A percentile compares a stretch with the other conserved stretches of the same genome.
phyloP scores from a whole-genome alignment of 2,113 vertebrate genomes.

The Peucedramus taeniatus region DNA sequence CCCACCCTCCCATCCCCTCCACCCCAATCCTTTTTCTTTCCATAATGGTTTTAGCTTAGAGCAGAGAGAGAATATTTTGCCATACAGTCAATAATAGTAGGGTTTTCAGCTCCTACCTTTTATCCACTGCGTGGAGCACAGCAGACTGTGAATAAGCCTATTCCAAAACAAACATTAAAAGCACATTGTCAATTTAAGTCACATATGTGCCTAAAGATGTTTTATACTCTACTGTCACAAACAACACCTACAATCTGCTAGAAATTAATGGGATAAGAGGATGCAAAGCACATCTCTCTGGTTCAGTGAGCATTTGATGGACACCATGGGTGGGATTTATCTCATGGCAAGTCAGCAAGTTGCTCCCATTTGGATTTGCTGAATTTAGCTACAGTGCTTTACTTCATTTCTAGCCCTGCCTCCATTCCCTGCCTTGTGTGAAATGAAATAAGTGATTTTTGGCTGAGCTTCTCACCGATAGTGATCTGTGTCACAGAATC shows the following conservation, averaged over 20 bases:
- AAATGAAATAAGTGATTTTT: conserved; percentile 49
- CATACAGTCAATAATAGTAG: neutral
- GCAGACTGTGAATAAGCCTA: neutral
- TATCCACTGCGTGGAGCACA: neutral
- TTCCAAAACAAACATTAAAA: conserved; percentile 1
- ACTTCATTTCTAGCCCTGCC: neutral
- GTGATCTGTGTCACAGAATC: conserved; percentile 30
- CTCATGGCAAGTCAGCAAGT: neutral
- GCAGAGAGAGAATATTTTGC: neutral
- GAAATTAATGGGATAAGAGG: neutral
- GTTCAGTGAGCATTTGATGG: neutral
- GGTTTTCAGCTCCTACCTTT: neutral
- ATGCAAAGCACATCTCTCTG: neutral
- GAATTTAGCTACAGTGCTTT: neutral
- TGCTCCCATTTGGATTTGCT: conserved; percentile 3
- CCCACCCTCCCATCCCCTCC: rapidly evolving
- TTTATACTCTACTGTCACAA: neutral
- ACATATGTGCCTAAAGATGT: neutral
- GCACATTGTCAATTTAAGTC: neutral
- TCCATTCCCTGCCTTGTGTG: neutral
- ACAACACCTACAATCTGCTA: neutral
- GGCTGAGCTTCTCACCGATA: conserved; percentile 28
- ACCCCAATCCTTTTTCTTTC: neutral
- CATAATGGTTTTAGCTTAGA: neutral
- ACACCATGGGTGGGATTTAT: neutral